Evolutionary conservation across 2,797 vertebrate genomes (phyloP).

Genomic region (Epinephelus awoara): DNA sequence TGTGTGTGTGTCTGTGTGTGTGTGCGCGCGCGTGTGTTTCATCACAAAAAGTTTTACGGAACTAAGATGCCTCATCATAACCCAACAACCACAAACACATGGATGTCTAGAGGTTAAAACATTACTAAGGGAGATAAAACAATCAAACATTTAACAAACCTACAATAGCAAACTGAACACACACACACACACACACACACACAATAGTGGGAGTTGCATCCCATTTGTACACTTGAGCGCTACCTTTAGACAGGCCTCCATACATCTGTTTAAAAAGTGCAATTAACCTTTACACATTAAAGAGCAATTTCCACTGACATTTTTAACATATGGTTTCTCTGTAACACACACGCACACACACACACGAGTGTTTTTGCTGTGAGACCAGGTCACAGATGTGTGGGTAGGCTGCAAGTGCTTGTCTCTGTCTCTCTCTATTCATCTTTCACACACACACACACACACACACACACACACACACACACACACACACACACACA

Average conservation of each 20-base stretch:
- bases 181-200: background rate
- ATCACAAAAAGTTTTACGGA: background rate
- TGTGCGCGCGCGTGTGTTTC: background rate
- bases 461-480: background rate
- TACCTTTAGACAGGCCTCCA: constrained; percentile 25
- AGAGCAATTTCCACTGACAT: constrained; percentile 34
- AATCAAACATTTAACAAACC: background rate
- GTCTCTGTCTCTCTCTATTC: background rate
- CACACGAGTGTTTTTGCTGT: constrained; percentile 1
- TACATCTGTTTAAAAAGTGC: constrained; percentile 21
- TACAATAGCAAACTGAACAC: constrained; percentile 9
- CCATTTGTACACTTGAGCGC: constrained; percentile 7
- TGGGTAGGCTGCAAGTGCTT: constrained; percentile 20
- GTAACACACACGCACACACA: constrained; percentile 4
- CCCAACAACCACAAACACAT: constrained; percentile 13
- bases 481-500: background rate
- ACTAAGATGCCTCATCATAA: background rate
- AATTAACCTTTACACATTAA: constrained; percentile 56
- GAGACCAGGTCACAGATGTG: constrained; percentile 25
- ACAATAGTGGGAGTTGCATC: background rate
- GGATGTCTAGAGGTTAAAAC: constrained; percentile 4
- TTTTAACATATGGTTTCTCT: constrained; percentile 41
- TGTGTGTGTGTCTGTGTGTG: background rate
- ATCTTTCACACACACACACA: background rate
- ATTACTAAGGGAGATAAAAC: background rate